Evolutionary conservation across 2,888 invertebrate species (phyloP), one percentile per base, ranked within the genome.

Genomic region (Pristionchus japonicus): DNA sequence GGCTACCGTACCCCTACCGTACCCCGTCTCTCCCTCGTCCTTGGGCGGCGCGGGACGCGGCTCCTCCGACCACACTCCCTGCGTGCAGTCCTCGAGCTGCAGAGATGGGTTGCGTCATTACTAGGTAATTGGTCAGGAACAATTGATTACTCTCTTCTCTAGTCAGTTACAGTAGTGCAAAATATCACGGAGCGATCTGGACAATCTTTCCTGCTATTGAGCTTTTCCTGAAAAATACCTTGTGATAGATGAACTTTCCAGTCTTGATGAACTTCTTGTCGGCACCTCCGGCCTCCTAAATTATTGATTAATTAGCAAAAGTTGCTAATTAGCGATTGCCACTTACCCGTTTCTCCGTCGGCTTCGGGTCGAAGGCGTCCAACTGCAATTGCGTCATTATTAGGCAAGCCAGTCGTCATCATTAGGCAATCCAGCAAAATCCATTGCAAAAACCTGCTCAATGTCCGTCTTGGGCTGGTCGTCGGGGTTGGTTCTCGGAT

Each of bases 1-100:
- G n/a, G 31, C 64, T 64, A 64, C 64, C 27, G 70, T 70, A 70
- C 37, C 37, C 67, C 70, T 34, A 37, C 70, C 77, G 23, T 27
- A 77, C 77, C 43, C 27, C 13, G 43, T 77, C n/a, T 77, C 77
- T 47, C 77, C 77, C n/a, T 77, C 77, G 15, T 43, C 27, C n/a
- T 3, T 40, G 17, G 77, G 77, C 47, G 37, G 37, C 0, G 17
- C 37, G 20, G 77, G 77, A 17, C 43, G 23, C 3, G 43, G 43
- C 43, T 77, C 77, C 27, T 77, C 77, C 77, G 40, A n/a, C 43
- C 43, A 77, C 77, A 77, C 40, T n/a, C 43, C 77, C 23, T 47
- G 77, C 23, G 77, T 47, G 77, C 77, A 77, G 43, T 77, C 77
- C n/a, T 47, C 77, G 23, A 47, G 40, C 77, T 77, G 47, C 4